phyloP scores from a whole-genome alignment of 1,140 invertebrate genomes.

The Radopholus similis region DNA sequence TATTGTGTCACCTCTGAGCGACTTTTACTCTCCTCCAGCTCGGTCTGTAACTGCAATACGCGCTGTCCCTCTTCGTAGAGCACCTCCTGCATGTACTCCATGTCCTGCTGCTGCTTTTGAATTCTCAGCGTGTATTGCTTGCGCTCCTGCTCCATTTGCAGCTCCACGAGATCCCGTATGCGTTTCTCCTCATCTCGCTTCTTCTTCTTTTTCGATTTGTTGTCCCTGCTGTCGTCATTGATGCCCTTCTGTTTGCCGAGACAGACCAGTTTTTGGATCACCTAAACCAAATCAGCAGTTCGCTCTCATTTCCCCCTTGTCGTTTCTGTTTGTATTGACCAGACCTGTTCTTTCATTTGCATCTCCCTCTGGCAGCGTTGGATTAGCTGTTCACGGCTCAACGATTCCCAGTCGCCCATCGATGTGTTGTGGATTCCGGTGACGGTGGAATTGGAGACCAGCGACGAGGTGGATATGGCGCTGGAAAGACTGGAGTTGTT shows the following conservation, averaged over 20 bases:
- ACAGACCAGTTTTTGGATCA: constrained; percentile 29
- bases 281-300: constrained; percentile 7
- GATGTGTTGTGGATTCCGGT: constrained; percentile 19
- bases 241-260: constrained; percentile 35
- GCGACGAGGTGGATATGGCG: constrained; percentile 25
- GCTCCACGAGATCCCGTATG: constrained; percentile 12
- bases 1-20: no score
- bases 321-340: no score
- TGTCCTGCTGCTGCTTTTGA: no score
- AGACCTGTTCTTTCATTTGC: constrained; percentile 36
- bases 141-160: constrained; percentile 10
- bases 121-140: no score
- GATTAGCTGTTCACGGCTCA: constrained; percentile 40
- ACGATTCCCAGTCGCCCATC: constrained; percentile 27
- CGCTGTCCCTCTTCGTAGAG: no score
- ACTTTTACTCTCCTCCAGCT: no score
- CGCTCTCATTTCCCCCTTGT: neutral
- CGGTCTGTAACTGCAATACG: no score
- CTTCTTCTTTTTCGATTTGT: constrained; percentile 25
- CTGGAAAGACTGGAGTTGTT: neutral
- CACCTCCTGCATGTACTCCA: no score
- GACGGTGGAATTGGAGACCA: constrained; percentile 11
- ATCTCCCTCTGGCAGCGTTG: constrained; percentile 35
- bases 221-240: constrained; percentile 22
- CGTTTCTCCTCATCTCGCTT: constrained; percentile 26